These are phyloP conservation scores for Drosophila rellima DNA, from an alignment of 2,888 invertebrate genomes.

Conservation along the genomic window DNA sequence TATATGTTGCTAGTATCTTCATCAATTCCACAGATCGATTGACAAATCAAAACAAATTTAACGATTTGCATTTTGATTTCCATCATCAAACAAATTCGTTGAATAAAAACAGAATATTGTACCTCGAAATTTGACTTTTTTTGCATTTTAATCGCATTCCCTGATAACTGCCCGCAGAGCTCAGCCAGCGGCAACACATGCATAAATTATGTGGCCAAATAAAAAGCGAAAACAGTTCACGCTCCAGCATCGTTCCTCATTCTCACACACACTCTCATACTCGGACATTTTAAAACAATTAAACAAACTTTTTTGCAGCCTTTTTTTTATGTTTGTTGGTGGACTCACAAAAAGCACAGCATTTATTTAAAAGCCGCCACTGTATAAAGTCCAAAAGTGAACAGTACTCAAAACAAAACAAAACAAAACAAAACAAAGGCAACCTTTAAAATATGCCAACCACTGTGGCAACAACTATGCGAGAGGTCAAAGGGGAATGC, in stretches of 20 bases:
- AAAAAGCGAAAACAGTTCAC: slow-evolving; percentile 39
- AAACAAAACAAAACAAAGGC: slow-evolving; percentile 17
- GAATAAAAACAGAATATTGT: slow-evolving; percentile 14
- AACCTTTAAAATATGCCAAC: slow-evolving; percentile 41
- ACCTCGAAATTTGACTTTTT: slow-evolving; percentile 50
- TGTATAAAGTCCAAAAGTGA: slow-evolving; percentile 25
- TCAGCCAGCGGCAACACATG: slow-evolving; percentile 42
- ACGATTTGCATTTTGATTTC: slow-evolving; percentile 14
- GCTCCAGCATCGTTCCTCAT: slow-evolving; percentile 1
- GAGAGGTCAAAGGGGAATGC: background rate
- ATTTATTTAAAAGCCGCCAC: slow-evolving; percentile 55
- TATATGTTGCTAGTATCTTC: background rate
- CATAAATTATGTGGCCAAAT: slow-evolving; percentile 62
- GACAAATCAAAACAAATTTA: slow-evolving; percentile 37
- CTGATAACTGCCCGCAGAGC: slow-evolving; percentile 38
- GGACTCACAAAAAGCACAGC: slow-evolving; percentile 44
- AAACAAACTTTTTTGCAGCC: slow-evolving; percentile 51
- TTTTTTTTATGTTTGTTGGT: slow-evolving; percentile 21
- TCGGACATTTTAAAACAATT: slow-evolving; percentile 70
- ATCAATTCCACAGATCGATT: slow-evolving; percentile 20
- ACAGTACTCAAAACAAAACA: slow-evolving; percentile 9
- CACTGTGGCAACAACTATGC: slow-evolving; percentile 9
- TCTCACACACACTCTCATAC: slow-evolving; percentile 12
- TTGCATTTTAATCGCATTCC: slow-evolving; percentile 39
- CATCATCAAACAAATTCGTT: background rate